Evolutionary conservation across 2,113 vertebrate species (phyloP).

Genomic region (Paraplagusia blochii): DNA sequence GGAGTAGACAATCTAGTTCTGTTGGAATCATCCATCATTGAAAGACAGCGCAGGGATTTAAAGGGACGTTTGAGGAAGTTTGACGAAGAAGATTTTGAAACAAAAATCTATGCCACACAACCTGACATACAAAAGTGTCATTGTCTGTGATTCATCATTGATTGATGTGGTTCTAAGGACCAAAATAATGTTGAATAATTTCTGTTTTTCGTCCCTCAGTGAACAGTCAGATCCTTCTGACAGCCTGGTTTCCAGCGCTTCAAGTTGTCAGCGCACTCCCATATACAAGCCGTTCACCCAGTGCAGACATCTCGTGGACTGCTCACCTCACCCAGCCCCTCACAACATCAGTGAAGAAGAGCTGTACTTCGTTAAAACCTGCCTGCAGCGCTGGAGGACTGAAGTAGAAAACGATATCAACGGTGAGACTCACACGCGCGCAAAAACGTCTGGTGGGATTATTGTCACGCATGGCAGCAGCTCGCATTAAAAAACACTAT

Average conservation of each 20-base stretch:
- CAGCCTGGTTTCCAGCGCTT: conserved; percentile 37
- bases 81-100: too few relatives aligned
- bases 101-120: too few relatives aligned
- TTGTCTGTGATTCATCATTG: too few relatives aligned
- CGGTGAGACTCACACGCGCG: conserved; percentile 66
- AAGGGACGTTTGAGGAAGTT: too few relatives aligned
- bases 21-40: too few relatives aligned
- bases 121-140: too few relatives aligned
- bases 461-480: neutral
- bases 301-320: conserved; percentile 58
- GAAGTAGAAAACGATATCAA: conserved; percentile 89
- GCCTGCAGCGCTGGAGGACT: conserved; percentile 88
- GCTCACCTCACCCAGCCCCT: conserved; percentile 75
- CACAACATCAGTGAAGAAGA: conserved; percentile 79
- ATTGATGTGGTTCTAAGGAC: too few relatives aligned
- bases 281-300: conserved; percentile 65
- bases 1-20: neutral
- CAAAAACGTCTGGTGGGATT: neutral
- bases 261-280: conserved; percentile 54
- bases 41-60: too few relatives aligned
- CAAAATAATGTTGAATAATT: neutral
- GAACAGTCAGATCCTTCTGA: conserved; percentile 52
- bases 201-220: conserved; percentile 38
- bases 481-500: neutral
- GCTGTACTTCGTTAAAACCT: conserved; percentile 80